Base-by-base conservation (phyloP, 1,140 invertebrate species). In the Bombus sylvicola region DNA sequence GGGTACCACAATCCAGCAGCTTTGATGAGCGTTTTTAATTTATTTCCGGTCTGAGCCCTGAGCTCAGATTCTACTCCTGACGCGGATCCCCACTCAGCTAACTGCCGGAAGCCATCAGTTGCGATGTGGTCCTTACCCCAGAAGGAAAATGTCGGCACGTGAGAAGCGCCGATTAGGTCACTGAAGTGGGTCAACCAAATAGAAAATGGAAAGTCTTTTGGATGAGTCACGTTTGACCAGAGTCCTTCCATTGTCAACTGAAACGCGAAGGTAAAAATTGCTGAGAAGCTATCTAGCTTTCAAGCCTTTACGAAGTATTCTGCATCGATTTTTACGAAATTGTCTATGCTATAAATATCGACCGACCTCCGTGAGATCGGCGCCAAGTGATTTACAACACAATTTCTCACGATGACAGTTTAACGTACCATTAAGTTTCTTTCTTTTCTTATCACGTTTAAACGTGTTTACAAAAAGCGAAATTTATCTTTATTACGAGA, bases 221-320 rank as follows among this genome's bases (percentile, higher is more conserved):
- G 99, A 95, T 99, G 99, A 0, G 99, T 99, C 91, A 97, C 96
- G 81, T 98, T 97, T 0, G 98, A 99, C 99, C 99, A 99, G 34
- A 99, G 96, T 1, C 99, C 99, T 95, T 99, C 97, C 94, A 99
- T 99, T 64, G 97, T 97, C 93, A 98, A 94, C 98, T 98, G 92
- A 0, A 94, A 95, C 34, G 18, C 3, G 2, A 28, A 41, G 25
- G 39, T 41, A n/a, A 13, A 34, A 72, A n/a, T 43, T n/a, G 69
- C 12, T 8, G 2, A n/a, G 37, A n/a, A 41, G 8, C 15, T 4
- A 25, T 28, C 1, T 12, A n/a, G 59, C 28, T n/a, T n/a, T n/a
- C 28, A 62, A 62, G 59, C 59, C 59, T n/a, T 28, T 28, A 53
- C 47, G 18, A 53, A 22, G 47, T 22, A 53, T 22, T 8, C 8